Conservation (phyloP, 1,140 invertebrate genomes). For the Lerema accius region DNA sequence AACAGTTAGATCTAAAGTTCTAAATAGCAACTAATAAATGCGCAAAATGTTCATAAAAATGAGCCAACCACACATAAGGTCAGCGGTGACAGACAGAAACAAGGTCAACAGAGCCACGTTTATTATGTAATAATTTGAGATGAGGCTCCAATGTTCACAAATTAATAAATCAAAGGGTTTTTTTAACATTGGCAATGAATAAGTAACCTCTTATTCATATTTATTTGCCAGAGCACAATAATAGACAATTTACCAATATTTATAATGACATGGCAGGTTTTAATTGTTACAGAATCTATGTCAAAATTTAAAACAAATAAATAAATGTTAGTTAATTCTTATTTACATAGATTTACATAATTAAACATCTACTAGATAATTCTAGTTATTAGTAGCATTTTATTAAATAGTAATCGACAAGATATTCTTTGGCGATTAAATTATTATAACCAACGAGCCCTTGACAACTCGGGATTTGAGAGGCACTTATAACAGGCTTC, state of each 20-base stretch:
- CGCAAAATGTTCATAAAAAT: conserved; percentile 50
- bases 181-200: conserved; percentile 64
- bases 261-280: no score
- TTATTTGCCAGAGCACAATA: neutral
- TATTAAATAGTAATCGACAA: no score
- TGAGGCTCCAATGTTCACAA: conserved; percentile 38
- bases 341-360: no score
- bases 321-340: no score
- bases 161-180: conserved; percentile 44
- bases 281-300: no score
- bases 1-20: neutral
- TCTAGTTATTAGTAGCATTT: no score
- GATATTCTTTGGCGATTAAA: no score
- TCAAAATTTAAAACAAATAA: no score
- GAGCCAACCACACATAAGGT: conserved; percentile 52
- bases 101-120: conserved; percentile 56
- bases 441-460: no score
- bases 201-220: conserved; percentile 4
- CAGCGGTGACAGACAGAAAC: conserved; percentile 50
- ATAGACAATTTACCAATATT: neutral
- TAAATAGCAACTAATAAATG: conserved; percentile 23
- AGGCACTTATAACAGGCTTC: no score
- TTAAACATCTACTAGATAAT: no score
- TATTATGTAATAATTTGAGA: conserved; percentile 63
- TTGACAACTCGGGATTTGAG: no score